phyloP scores from a whole-genome alignment of 92 coral and sea anemone species.

The Montipora capitata region DNA sequence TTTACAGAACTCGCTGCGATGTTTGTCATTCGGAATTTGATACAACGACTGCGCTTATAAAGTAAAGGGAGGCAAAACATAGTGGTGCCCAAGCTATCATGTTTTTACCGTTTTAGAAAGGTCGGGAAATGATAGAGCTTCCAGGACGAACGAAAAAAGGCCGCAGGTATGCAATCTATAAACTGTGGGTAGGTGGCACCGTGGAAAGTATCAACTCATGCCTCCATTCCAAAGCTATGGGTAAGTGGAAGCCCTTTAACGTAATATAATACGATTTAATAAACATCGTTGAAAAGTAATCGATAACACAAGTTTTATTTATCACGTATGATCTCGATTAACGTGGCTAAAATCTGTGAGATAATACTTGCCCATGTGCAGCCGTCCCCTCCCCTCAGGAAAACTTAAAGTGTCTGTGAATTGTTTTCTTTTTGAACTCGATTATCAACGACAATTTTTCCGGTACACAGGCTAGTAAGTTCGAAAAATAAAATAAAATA shows the following conservation, averaged over 20 bases:
- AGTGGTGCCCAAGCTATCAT: background rate
- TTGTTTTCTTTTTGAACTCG: too few species aligned
- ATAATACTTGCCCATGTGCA: too few species aligned
- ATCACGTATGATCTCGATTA: too few species aligned
- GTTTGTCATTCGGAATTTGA: too few species aligned
- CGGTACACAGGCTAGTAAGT: too few species aligned
- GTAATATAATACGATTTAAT: background rate
- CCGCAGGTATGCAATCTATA: background rate
- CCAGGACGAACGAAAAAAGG: constrained; percentile 5
- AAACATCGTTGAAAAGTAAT: background rate
- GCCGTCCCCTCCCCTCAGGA: too few species aligned
- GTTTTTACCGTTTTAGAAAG: constrained; percentile 18
- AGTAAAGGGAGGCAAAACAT: constrained; percentile 3
- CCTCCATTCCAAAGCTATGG: constrained; percentile 8
- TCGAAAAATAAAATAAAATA: too few species aligned
- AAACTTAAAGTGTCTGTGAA: too few species aligned
- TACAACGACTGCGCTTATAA: too few species aligned
- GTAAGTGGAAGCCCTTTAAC: background rate
- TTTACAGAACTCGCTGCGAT: too few species aligned
- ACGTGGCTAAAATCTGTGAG: too few species aligned
- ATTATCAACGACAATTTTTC: too few species aligned
- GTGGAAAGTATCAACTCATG: constrained; percentile 10
- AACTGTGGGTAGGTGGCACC: constrained; percentile 7
- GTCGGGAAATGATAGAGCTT: background rate
- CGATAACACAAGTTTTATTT: background rate